These are phyloP conservation scores for Diplosoma virens DNA, from an alignment of 23 tunicate genomes.

Conservation along the genomic window DNA sequence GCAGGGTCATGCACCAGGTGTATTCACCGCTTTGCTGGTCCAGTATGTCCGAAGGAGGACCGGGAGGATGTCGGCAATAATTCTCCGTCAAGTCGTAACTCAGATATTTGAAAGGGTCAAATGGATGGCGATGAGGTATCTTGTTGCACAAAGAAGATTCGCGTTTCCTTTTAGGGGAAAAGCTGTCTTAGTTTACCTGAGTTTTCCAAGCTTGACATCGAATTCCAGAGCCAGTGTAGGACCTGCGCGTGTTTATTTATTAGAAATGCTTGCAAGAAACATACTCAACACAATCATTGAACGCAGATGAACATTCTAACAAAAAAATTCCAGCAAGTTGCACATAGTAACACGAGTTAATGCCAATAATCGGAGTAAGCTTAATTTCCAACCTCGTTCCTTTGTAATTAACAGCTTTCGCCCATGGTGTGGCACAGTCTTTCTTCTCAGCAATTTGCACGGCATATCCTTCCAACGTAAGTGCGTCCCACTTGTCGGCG, in stretches of 20 bases:
- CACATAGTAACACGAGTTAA: no score
- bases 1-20: constrained; percentile 71
- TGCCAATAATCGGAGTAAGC: no score
- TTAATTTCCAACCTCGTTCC: constrained; percentile 83
- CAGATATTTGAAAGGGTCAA: constrained; percentile 23
- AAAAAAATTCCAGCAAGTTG: no score
- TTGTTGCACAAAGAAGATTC: constrained; percentile 2
- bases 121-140: constrained; percentile 82
- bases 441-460: constrained; percentile 32
- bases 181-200: constrained; percentile 14
- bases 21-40: constrained; percentile 33
- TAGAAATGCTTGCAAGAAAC: no score
- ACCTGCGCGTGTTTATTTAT: no score
- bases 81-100: constrained; percentile 26
- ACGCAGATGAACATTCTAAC: no score
- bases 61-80: constrained; percentile 71
- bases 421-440: constrained; percentile 75
- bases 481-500: constrained; percentile 63
- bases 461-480: constrained; percentile 8
- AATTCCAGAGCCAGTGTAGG: constrained; percentile 73
- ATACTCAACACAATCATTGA: no score
- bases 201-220: constrained; percentile 79
- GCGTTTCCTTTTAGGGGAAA: neutral
- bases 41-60: constrained; percentile 57
- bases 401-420: constrained; percentile 43